phyloP scores from a whole-genome alignment of 2,888 invertebrate species.

The Argyresthia goedartella region DNA sequence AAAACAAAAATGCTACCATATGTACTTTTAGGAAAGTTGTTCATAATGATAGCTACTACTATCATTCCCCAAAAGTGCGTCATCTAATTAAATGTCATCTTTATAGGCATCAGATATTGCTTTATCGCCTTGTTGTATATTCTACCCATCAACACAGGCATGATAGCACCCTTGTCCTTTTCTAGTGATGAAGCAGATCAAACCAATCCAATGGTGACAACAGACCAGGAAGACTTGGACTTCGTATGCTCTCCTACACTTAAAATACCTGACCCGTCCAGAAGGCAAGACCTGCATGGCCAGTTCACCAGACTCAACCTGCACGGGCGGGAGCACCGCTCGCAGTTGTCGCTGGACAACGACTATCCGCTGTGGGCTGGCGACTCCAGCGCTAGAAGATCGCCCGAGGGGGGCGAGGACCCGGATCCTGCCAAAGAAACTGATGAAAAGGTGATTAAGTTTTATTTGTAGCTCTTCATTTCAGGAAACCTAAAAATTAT shows the following conservation, averaged over 20 bases:
- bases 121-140: too few relatives aligned
- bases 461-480: neutral
- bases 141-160: too few relatives aligned
- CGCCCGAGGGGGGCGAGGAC: slow-evolving; percentile 77
- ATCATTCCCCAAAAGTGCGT: too few relatives aligned
- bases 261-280: neutral
- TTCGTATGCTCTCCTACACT: neutral
- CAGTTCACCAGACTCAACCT: slow-evolving; percentile 23
- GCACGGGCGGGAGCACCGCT: slow-evolving; percentile 18
- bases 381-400: slow-evolving; percentile 78
- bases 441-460: slow-evolving; percentile 33
- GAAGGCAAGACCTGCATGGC: slow-evolving; percentile 16
- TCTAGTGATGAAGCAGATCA: slow-evolving; percentile 76
- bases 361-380: slow-evolving; percentile 71
- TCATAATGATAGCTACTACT: too few relatives aligned
- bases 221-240: slow-evolving; percentile 85
- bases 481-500: slow-evolving; percentile 16
- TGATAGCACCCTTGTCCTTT: slow-evolving; percentile 7
- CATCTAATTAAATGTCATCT: too few relatives aligned
- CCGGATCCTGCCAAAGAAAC: slow-evolving; percentile 44
- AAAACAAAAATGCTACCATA: too few relatives aligned
- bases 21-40: too few relatives aligned
- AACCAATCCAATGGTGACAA: slow-evolving; percentile 85
- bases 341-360: slow-evolving; percentile 29
- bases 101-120: too few relatives aligned